Percentiles rank a stretch among this genome's conserved stretches.
phyloP scores from a whole-genome alignment of 2,113 vertebrate species.

The Lepus europaeus region DNA sequence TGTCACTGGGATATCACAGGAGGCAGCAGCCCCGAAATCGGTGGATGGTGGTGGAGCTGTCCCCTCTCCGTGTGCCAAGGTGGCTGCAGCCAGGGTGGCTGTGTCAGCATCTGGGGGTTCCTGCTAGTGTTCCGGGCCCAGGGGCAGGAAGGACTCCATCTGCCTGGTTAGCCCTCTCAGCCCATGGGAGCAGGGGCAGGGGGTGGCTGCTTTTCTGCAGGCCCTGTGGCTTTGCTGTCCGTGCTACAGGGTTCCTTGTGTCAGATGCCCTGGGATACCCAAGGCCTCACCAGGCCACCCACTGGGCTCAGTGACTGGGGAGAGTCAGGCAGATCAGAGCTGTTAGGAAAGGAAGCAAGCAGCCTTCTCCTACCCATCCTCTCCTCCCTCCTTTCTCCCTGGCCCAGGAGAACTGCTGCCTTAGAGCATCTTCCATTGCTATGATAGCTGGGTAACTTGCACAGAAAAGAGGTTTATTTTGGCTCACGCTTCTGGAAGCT shows the following conservation, averaged over 20 bases:
- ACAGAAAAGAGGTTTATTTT: not conserved
- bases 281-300: not conserved
- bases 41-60: too few species aligned
- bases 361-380: not conserved
- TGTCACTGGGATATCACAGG: not conserved
- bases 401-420: not conserved
- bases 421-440: not conserved
- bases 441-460: not conserved
- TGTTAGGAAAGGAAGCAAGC: not conserved
- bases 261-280: not conserved
- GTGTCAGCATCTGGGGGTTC: not conserved
- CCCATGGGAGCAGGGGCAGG: not conserved
- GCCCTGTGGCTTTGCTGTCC: not conserved
- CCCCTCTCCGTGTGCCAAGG: accelerated
- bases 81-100: not conserved
- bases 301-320: not conserved
- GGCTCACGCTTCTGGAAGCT: not conserved
- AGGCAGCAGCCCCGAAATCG: not conserved
- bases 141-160: not conserved
- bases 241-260: not conserved
- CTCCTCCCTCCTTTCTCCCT: not conserved
- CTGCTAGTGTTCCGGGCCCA: not conserved
- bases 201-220: not conserved
- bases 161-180: not conserved
- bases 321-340: not conserved